Evolutionary conservation across 2,888 invertebrate species (phyloP), one percentile per base, ranked within the genome.

Genomic region (Meghimatium bilineatum): DNA sequence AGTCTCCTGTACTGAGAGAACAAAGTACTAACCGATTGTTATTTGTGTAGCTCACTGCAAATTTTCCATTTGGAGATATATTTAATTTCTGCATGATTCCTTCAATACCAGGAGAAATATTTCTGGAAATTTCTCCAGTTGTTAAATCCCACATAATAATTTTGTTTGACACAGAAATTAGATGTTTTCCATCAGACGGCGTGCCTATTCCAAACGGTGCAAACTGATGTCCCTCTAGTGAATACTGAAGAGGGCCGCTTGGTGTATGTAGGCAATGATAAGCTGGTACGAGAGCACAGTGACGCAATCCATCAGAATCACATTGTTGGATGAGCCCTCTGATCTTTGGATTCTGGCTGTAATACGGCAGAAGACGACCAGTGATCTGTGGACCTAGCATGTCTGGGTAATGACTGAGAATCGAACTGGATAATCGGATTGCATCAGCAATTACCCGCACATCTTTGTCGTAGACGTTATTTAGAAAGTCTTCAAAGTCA

Each of bases 181-280:
- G 96, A 93, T 98, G 91, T 80, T 90, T 91, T 26, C 91, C 90
- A 85, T 93, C 93, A 32, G 91, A 89, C 0, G 93, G 93, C 23
- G 92, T 90, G n/a, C 89, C 91, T 20, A 93, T 90, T 29, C 93
- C 93, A 78, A 93, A 94, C 0, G 93, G 93, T 0, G 99, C 99
- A 92, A 99, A 99, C 92, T 98, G 98, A 94, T 99, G 99, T 0
- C 99, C 99, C 94, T 99, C 99, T 72, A 99, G 94, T 0, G 99
- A 99, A 93, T 98, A 99, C 96, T 99, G 99, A 6, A 99, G 94
- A 0, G 99, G 99, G 1, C 99, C 99, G 72, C 99, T 99, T 29
- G 99, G 99, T 1, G 99, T 99, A 92, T 99, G 99, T 86, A 99
- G 94, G 91, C 98, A 99, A 93, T 99, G 99, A 94, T 98, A 98